Percentiles rank a stretch among this genome's conserved stretches.
Conservation (phyloP, 2,888 invertebrate genomes). For the Xanthia togata region DNA sequence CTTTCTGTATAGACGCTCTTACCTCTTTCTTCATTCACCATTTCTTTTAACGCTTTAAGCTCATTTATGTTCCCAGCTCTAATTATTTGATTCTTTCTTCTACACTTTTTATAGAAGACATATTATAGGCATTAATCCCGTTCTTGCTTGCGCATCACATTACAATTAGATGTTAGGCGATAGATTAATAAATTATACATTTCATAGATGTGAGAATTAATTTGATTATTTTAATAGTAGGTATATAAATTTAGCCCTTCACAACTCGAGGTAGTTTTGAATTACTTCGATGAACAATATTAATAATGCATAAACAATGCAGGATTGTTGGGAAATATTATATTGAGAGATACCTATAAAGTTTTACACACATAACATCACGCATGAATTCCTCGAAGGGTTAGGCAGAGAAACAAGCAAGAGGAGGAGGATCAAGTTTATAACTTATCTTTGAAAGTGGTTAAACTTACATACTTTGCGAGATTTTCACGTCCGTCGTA, state of each 20-base stretch:
- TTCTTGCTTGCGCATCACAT: conserved; percentile 1
- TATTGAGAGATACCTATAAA: not conserved
- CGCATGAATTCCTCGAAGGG: too few species aligned
- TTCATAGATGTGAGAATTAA: not conserved
- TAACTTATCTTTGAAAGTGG: not conserved
- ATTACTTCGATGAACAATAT: conserved; percentile 32
- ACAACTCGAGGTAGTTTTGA: conserved; percentile 36
- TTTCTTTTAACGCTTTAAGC: conserved; percentile 43
- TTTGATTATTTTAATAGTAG: not conserved
- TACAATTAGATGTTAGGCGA: conserved; percentile 1
- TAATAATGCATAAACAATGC: not conserved
- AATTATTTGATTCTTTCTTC: not conserved
- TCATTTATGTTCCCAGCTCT: conserved; percentile 19
- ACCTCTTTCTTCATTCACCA: not conserved
- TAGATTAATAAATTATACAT: not conserved
- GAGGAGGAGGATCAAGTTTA: not conserved
- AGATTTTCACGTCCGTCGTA: not conserved
- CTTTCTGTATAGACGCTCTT: too few species aligned
- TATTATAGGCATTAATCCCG: not conserved
- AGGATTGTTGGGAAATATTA: not conserved
- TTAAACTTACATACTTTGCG: not conserved
- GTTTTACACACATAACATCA: too few species aligned
- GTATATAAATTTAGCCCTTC: conserved; percentile 35
- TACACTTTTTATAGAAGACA: not conserved
- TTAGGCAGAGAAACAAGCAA: too few species aligned